phyloP scores from a whole-genome alignment of 2,888 invertebrate genomes.

The Pharmacophagus antenor region DNA sequence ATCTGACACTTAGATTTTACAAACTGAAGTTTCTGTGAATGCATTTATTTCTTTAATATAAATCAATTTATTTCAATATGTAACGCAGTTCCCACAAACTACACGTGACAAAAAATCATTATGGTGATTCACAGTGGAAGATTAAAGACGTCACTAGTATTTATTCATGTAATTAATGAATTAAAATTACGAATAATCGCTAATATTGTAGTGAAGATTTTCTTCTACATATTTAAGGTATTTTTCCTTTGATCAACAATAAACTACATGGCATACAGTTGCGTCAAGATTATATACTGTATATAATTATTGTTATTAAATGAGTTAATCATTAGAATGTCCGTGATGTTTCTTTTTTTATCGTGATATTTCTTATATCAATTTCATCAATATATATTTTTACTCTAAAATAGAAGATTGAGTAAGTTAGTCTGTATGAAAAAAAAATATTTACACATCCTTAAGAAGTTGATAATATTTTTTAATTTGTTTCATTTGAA shows the following conservation, averaged over 20 bases:
- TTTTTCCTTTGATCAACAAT: not conserved
- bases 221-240: not conserved
- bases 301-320: not conserved
- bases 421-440: not conserved
- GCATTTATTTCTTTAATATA: constrained; percentile 11
- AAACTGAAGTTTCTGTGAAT: constrained; percentile 13
- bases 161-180: not conserved
- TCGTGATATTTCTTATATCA: too few species aligned
- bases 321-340: not conserved
- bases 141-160: not conserved
- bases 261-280: not conserved
- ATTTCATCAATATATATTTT: not conserved
- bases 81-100: not conserved
- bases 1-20: not conserved
- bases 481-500: too few species aligned
- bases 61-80: not conserved
- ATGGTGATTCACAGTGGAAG: not conserved
- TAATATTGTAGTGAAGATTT: not conserved
- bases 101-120: not conserved
- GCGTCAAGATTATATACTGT: not conserved
- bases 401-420: not conserved
- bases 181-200: not conserved
- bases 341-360: not conserved
- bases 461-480: too few species aligned
- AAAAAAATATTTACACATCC: not conserved